Evolutionary conservation across 1,140 invertebrate genomes (phyloP).

Genomic region (Ceratosolen solmsi): DNA sequence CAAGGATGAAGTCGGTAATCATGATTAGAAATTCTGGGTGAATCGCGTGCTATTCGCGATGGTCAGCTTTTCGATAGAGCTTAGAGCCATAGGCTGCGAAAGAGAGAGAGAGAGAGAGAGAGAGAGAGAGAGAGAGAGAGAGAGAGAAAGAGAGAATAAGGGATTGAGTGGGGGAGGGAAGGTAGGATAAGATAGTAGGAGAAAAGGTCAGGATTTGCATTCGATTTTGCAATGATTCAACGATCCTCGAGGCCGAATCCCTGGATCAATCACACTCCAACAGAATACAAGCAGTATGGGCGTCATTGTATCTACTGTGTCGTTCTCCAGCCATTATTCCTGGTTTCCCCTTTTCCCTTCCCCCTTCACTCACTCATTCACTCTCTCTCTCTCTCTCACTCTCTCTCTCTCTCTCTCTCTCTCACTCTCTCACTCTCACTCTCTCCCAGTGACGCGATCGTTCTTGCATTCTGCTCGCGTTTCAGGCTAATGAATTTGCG

Average conservation of each 20-base stretch:
- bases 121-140: conserved; percentile 16
- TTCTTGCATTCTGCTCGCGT: not conserved
- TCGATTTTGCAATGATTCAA: conserved; percentile 42
- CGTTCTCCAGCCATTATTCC: conserved; percentile 13
- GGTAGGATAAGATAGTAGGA: not conserved
- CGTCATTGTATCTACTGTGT: not conserved
- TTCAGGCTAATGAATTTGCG: conserved; percentile 37
- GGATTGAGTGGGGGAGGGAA: not conserved
- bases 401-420: conserved; percentile 6
- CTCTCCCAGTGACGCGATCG: not conserved
- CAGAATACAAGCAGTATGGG: not conserved
- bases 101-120: not conserved
- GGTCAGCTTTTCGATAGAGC: not conserved
- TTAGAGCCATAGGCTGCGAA: conserved; percentile 8
- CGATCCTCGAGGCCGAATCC: not conserved
- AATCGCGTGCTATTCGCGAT: not conserved
- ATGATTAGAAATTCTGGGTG: not conserved
- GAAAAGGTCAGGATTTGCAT: conserved; percentile 22
- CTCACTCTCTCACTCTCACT: not conserved
- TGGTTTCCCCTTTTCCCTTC: not conserved
- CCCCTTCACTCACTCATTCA: too few species aligned
- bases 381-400: too few species aligned
- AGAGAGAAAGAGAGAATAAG: not conserved
- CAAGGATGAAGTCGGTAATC: conserved; percentile 9
- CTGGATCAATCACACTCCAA: not conserved